Evolutionary conservation across 1,140 invertebrate species (phyloP).

Genomic region (Drosophila funebris): DNA sequence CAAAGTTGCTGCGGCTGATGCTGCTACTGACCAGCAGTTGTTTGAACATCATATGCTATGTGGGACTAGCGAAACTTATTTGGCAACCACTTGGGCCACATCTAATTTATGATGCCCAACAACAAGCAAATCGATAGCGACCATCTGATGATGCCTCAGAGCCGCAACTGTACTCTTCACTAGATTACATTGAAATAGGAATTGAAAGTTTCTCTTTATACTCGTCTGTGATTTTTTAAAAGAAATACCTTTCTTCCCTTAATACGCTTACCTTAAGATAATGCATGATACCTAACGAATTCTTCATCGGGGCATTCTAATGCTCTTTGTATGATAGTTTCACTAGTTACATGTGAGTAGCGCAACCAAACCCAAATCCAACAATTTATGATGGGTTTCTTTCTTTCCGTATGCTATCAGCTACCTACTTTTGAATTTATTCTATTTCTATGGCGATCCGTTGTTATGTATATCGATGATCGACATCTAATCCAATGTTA

Average conservation of each 20-base stretch:
- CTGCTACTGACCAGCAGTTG: conserved; percentile 43
- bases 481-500: conserved; percentile 76
- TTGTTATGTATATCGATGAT: conserved; percentile 57
- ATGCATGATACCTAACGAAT: too few species aligned
- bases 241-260: conserved; percentile 30
- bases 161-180: too few species aligned
- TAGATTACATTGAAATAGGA: neutral
- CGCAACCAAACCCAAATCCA: conserved; percentile 38
- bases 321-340: conserved; percentile 42
- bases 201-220: neutral
- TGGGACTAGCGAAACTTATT: conserved; percentile 20
- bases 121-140: conserved; percentile 55
- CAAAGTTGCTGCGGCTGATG: conserved; percentile 24
- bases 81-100: conserved; percentile 25
- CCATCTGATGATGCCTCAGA: conserved; percentile 40
- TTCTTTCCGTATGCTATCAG: conserved; percentile 14
- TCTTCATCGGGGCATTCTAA: conserved; percentile 47
- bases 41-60: neutral
- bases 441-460: conserved; percentile 14
- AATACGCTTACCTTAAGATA: conserved; percentile 32
- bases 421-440: conserved; percentile 56
- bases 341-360: neutral
- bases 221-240: neutral
- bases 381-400: conserved; percentile 61
- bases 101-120: conserved; percentile 67